Conservation (phyloP, 2,797 vertebrate genomes). For the Lepilemur ruficaudatus region DNA sequence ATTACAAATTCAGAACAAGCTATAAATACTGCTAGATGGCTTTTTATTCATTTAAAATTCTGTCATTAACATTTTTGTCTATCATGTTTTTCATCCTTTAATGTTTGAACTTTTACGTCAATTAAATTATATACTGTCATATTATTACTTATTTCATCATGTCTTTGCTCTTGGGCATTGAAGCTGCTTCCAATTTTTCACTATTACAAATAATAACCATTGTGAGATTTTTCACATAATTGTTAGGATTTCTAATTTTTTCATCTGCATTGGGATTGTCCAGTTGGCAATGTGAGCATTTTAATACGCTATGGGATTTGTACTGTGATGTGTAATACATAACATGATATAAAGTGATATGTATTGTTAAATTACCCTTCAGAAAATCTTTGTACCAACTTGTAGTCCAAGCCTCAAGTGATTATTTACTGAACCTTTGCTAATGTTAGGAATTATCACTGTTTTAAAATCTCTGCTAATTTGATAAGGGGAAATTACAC, state of each 20-base stretch:
- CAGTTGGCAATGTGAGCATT: background rate
- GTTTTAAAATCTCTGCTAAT: conserved; percentile 16
- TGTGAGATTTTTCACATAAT: conserved; percentile 7
- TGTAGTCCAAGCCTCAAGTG: background rate
- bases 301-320: background rate
- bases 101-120: conserved; percentile 19
- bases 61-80: background rate
- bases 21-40: background rate
- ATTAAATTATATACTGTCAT: background rate
- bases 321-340: background rate
- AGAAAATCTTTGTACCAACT: background rate
- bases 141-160: conserved; percentile 32
- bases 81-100: background rate
- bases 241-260: conserved; percentile 1
- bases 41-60: background rate
- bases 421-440: background rate
- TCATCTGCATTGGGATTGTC: background rate
- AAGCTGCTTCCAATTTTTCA: conserved; percentile 13
- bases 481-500: background rate
- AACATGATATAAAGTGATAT: background rate
- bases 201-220: background rate
- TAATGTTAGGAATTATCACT: background rate
- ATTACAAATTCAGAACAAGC: background rate
- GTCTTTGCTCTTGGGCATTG: background rate
- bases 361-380: background rate